Evolutionary conservation across 2,113 vertebrate genomes (phyloP), one percentile per base, ranked within the genome.

Genomic region (Ancistrus triradiatus): DNA sequence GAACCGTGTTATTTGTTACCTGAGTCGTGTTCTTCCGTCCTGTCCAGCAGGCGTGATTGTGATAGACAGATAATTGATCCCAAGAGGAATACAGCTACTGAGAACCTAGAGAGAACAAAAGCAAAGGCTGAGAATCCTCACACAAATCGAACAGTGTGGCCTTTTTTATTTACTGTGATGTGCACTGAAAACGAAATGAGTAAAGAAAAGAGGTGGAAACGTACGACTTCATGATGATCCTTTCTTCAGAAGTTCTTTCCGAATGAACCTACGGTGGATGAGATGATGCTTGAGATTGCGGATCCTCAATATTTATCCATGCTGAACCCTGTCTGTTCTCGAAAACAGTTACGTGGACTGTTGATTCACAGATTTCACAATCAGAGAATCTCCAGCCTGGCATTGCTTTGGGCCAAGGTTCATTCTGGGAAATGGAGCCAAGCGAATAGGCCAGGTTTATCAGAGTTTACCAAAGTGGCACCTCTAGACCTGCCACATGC

Each of bases 251-350:
- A 13, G 31, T 17, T 50, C 5, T 42, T 7, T 50, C 38, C n/a
- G 4, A 13, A n/a, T 42, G 6, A 4, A n/a, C 17, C 14, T 63
- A 18, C 46, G 33, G 19, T 21, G 21, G 13, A 31, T 2, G 2
- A 56, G 11, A 2, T 38, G 28, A 49, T 33, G 0, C 25, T 15
- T 24, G 22, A 22, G 44, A 46, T 67, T 55, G 24, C 33, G 27
- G 11, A 6, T 4, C n/a, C 15, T 4, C 14, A 38, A 57, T 57
- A 63, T 82, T 80, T 84, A 84, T 84, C 78, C 55, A 7, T 59
- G 10, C n/a, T 53, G 27, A 31, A n/a, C 21, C 10, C 9, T 19
- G 13, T n/a, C 11, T 37, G 9, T 27, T 46, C 44, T 19, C 21
- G 11, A 7, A 25, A 56, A 8, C 19, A 27, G n/a, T n/a, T n/a